Base-by-base conservation (phyloP, 2,113 vertebrate species). In the Ictalurus furcatus region DNA sequence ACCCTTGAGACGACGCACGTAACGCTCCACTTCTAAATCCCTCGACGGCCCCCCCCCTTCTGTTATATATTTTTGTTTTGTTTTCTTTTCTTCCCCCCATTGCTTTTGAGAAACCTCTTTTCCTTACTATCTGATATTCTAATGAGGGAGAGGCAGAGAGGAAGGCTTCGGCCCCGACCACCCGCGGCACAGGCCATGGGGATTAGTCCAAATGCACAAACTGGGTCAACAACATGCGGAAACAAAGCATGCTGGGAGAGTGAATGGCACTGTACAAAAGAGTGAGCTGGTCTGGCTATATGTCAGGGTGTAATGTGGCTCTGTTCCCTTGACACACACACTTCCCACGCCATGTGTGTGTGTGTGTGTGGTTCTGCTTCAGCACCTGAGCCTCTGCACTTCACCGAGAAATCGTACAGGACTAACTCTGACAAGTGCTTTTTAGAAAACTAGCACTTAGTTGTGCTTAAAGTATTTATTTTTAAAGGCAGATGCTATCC, bases 181-280 rank as follows among this genome's bases (percentile, higher is more conserved):
- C 91, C 91, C 89, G 82, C 85, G 52, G 85, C 89, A 90, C 88
- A 74, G 89, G 80, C 91, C 89, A 67, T 86, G 56, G 92, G 90
- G 88, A 92, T 93, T 92, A 93, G 89, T 89, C 85, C 89, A 91
- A 91, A 90, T 91, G 87, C 87, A 87, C 88, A 91, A 93, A 93
- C 87, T 93, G 90, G 93, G 93, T 93, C 93, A 93, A 87, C 90
- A 92, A 92, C 92, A 92, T 74, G 84, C 71, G 79, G 86, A 90
- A 90, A 92, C 92, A 91, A 92, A 90, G 90, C 88, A 90, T 83
- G 85, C 82, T 81, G 89, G 87, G 85, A 91, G 82, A 89, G 87
- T 90, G 85, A 90, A 88, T 88, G 90, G 87, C 88, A 86, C 79
- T 25, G 56, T 84, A 88, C 85, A 88, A 85, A 87, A 88, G 91